A percentile compares a stretch with the other conserved stretches of the same genome.
Evolutionary conservation across 2,113 vertebrate genomes (phyloP).

Genomic region (Catharus minimus): DNA sequence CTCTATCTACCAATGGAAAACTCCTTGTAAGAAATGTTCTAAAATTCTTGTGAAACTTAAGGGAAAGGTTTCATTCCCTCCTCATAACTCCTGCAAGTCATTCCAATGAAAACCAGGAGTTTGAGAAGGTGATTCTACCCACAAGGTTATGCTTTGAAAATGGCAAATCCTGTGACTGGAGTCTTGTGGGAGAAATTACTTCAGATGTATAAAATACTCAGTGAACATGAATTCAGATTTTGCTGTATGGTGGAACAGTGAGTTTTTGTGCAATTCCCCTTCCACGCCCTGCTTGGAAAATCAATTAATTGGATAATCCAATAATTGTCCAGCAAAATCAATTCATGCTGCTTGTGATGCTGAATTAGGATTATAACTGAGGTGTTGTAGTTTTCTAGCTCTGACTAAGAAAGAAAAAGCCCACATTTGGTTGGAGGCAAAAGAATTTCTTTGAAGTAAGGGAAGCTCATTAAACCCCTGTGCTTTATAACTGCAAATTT

Average conservation of each 20-base stretch:
- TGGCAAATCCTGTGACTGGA: rapidly evolving
- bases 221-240: neutral
- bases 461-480: slow-evolving; percentile 36
- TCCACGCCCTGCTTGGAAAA: neutral
- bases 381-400: neutral
- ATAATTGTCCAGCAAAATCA: neutral
- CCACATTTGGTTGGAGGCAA: neutral
- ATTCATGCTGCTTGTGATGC: neutral
- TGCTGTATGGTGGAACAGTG: neutral
- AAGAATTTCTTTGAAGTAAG: neutral
- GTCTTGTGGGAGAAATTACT: neutral
- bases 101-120: neutral
- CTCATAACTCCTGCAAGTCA: neutral
- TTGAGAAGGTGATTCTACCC: neutral
- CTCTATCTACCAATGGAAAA: neutral
- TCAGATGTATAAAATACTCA: neutral
- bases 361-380: neutral
- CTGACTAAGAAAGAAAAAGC: slow-evolving; percentile 3
- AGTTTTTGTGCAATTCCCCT: neutral
- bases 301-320: neutral
- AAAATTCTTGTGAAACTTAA: neutral
- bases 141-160: neutral
- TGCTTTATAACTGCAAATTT: neutral
- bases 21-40: neutral
- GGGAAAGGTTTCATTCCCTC: neutral